Evolutionary conservation across 2,888 invertebrate genomes (phyloP).

Genomic region (Trichopoda pennipes): DNA sequence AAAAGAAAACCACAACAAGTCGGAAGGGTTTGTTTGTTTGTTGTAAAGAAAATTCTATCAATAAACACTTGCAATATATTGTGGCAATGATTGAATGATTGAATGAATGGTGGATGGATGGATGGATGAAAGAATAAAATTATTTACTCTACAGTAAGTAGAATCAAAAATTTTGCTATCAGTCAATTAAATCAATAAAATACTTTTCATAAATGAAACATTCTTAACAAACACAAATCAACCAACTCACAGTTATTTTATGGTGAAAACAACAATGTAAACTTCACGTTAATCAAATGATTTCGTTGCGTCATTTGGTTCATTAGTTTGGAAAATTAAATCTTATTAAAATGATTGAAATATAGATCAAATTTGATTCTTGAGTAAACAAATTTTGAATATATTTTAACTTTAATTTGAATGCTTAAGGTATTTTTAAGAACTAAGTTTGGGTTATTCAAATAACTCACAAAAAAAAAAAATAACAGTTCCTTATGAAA

Average conservation of each 20-base stretch:
- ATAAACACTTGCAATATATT: not conserved
- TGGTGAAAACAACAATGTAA: not conserved
- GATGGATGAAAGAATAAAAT: not conserved
- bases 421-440: no score
- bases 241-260: not conserved
- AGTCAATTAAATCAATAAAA: conserved; percentile 15
- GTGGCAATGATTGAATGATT: not conserved
- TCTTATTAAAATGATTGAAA: no score
- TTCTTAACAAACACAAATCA: not conserved
- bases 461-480: no score
- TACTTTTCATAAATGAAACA: not conserved
- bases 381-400: no score
- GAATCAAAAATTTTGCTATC: not conserved
- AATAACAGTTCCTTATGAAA: no score
- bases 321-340: no score
- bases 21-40: not conserved
- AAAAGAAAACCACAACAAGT: not conserved
- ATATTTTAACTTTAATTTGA: no score
- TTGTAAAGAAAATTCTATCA: not conserved
- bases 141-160: conserved; percentile 18
- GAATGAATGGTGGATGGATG: not conserved
- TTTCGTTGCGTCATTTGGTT: no score
- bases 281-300: no score
- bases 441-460: no score
- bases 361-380: no score